Base-by-base conservation (phyloP, 2,888 invertebrate genomes). In the Odontomyia ornata region DNA sequence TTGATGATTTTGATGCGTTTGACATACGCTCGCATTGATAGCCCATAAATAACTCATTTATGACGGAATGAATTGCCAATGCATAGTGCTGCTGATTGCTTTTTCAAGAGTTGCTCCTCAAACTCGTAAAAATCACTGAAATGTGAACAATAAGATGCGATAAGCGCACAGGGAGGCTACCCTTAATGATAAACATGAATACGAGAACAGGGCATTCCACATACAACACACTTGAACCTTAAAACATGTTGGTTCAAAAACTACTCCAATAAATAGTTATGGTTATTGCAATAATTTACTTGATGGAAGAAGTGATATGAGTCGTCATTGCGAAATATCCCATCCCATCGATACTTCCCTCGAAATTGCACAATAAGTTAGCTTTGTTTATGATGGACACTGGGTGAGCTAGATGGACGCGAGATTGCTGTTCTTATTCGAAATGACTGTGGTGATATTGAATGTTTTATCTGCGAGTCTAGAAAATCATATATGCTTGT, bases 21-120 rank as follows among this genome's bases (percentile, higher is more conserved):
- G 86, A 86, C 86, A 86, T 86, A 85, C 86, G 86, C 83, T 85
- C 85, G 82, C 85, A 86, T 86, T 86, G 85, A 86, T 85, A 84
- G 85, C 85, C 82, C 85, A 85, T 85, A 85, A 85, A 85, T 85
- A 84, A 86, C 82, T 83, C 83, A 85, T 85, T 85, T 85, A 86
- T 85, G 85, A 82, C 83, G 85, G 84, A 85, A 85, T 84, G 82
- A 83, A 85, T 81, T 76, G 62, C 71, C 78, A 79, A 76, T 79
- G 78, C 77, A 78, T 79, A 78, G 78, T 72, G 79, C 79, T 76
- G 71, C 75, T 79, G 79, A 79, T 79, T 79, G 78, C 79, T 78
- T 78, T 78, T 79, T 78, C 77, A 79, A 79, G 79, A 79, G 79
- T 72, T 77, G 62, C 75, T 77, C 52, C 75, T 76, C 56, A 72